These are phyloP conservation scores for Cichladusa arquata DNA, from an alignment of 2,113 vertebrate species.

Conservation along the genomic window DNA sequence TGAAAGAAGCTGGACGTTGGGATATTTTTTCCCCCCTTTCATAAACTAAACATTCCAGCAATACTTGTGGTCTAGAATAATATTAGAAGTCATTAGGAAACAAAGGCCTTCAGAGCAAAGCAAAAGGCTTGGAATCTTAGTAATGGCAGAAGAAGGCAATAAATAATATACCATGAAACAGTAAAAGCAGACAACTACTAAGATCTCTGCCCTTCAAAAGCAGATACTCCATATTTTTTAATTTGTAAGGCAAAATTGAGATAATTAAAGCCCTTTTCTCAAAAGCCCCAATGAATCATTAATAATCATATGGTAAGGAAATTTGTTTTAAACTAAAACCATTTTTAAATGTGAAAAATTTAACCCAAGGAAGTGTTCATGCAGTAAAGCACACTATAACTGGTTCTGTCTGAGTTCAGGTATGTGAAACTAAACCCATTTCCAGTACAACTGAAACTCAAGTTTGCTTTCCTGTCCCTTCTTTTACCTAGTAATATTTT, in stretches of 20 bases:
- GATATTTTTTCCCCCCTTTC: background rate
- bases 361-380: background rate
- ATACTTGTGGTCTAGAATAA: background rate
- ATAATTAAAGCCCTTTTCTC: background rate
- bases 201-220: background rate
- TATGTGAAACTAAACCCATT: background rate
- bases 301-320: background rate
- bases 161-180: background rate
- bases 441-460: background rate
- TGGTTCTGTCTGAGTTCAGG: background rate
- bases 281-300: background rate
- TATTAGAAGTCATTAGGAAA: background rate
- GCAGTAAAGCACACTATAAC: background rate
- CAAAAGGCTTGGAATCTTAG: background rate
- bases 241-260: background rate
- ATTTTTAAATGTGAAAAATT: background rate
- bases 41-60: background rate
- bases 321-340: background rate
- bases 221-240: background rate
- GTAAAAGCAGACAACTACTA: background rate
- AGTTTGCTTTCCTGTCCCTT: background rate
- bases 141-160: background rate
- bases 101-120: background rate
- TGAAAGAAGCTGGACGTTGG: background rate
- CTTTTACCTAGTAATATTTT: background rate